Evolutionary conservation across 2,113 vertebrate genomes (phyloP), one percentile per base, ranked within the genome.

Genomic region (Aphyosemion australe): DNA sequence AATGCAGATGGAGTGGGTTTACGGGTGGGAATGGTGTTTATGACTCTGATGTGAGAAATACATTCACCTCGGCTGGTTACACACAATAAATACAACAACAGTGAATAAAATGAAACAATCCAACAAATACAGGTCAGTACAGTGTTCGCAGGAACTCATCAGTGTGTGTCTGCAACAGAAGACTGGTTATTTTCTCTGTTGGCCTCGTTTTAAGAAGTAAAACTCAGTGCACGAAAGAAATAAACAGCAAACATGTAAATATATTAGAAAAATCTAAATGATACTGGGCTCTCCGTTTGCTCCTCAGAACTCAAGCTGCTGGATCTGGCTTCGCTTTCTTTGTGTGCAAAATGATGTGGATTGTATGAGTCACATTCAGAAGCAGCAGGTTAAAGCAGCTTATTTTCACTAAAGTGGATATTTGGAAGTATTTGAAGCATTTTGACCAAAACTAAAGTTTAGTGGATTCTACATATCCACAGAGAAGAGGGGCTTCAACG

Each of bases 211-310:
- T 49, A 47, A 34, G 51, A 45, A 73, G 18, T 60, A 53, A 71
- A 76, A 72, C 64, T 80, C 82, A 87, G 77, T 83, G 78, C 64
- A 82, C 71, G 60, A 57, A 56, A 26, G 5, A 74, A 82, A 87
- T 80, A 88, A 79, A 87, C 81, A 81, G 31, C 18, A 68, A 34
- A 58, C 12, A 34, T 9, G 10, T 46, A 76, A 61, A 26, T 26
- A 26, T 5, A 26, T 26, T 5, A 26, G 26, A 26, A 26, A 26
- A 26, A 52, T 45, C 4, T 11, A 19, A 12, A 63, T 39, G 15
- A 67, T 37, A 60, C 45, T 19, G 39, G 45, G 50, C 26, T 41
- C 56, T 46, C 12, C 20, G 55, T 41, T 55, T 62, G 8, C 46
- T 39, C 10, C 12, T 55, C n/a, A 60, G 15, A 67, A 37, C n/a